A percentile compares a stretch with the other conserved stretches of the same genome.
Evolutionary conservation across 1,140 invertebrate genomes (phyloP).

Genomic region (Drosophila tsacasi): DNA sequence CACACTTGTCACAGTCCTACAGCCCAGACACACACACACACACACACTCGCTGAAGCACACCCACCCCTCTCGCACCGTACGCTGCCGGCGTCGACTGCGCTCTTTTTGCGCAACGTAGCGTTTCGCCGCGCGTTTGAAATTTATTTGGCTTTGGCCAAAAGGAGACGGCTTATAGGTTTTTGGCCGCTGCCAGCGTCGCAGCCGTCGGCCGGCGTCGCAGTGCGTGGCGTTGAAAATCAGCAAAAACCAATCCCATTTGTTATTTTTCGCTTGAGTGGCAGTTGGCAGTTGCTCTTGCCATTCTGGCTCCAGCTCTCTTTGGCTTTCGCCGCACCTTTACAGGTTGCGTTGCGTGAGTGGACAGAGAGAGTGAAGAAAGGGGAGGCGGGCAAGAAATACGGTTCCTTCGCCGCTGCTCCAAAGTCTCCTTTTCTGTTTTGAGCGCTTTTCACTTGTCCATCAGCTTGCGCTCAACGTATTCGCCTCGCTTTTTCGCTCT

Average conservation of each 20-base stretch:
- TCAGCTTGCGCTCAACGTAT: slow-evolving; percentile 72
- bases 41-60: slow-evolving; percentile 5
- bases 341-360: slow-evolving; percentile 19
- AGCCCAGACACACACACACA: not conserved
- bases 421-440: slow-evolving; percentile 24
- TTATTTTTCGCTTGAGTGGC: slow-evolving; percentile 85
- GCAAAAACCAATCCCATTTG: slow-evolving; percentile 85
- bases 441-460: slow-evolving; percentile 61
- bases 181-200: slow-evolving; percentile 56
- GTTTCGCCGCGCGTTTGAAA: slow-evolving; percentile 77
- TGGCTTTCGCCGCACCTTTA: slow-evolving; percentile 38
- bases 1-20: slow-evolving; percentile 73
- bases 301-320: slow-evolving; percentile 17
- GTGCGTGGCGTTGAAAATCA: slow-evolving; percentile 81
- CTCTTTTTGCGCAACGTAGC: slow-evolving; percentile 74
- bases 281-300: slow-evolving; percentile 81
- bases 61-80: slow-evolving; percentile 17
- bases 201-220: slow-evolving; percentile 35
- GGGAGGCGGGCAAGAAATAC: slow-evolving; percentile 10
- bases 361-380: slow-evolving; percentile 14
- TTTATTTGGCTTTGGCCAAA: slow-evolving; percentile 85
- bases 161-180: slow-evolving; percentile 85
- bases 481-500: slow-evolving; percentile 52
- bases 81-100: slow-evolving; percentile 30
- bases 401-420: slow-evolving; percentile 12